Base-by-base conservation (phyloP, 1,140 invertebrate species). In the Archivesica marissinica region DNA sequence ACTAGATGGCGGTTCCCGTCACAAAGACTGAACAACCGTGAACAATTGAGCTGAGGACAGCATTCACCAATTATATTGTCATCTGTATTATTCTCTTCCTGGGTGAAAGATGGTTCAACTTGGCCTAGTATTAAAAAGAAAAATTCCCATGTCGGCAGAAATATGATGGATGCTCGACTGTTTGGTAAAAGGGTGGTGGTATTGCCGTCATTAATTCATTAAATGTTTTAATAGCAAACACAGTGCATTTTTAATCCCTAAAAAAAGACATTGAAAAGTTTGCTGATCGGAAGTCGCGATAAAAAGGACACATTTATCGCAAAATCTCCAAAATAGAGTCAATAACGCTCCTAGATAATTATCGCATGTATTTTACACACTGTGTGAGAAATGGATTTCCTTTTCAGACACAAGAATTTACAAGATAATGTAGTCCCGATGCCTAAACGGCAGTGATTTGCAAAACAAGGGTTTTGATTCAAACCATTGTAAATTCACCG, bases 301-400 rank as follows among this genome's bases (percentile, higher is more conserved):
- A 83, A 83, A 75, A 75, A 54, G 66, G 79, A 81, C 64, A 81
- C 79, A 81, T 72, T 81, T 81, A 72, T 81, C 66, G 47, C n/a
- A 59, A 54, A 39, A 76, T 72, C 68, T 72, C 50, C 25, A 50
- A 72, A 72, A 72, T 47, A 25, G 41, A 70, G 41, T 70, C 47
- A 41, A 70, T 44, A 70, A 70, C 28, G 38, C 66, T 70, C 38
- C 17, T 11, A 44, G 66, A 70, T 70, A 70, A 70, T 70, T 70
- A 70, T 70, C 66, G 25, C 33, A 23, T 70, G 66, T 70, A 70
- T 70, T 70, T 70, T 38, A 23, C 41, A 70, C 47, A 0, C 7
- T 70, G 20, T 44, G 66, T 44, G 38, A 47, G 47, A 41, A 44
- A 70, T 41, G 66, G 38, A 30, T 70, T 70, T 70, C 66, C 41